Evolutionary conservation across 1,140 invertebrate genomes (phyloP), one percentile per base, ranked within the genome.

Genomic region (Drosophila ananassae): DNA sequence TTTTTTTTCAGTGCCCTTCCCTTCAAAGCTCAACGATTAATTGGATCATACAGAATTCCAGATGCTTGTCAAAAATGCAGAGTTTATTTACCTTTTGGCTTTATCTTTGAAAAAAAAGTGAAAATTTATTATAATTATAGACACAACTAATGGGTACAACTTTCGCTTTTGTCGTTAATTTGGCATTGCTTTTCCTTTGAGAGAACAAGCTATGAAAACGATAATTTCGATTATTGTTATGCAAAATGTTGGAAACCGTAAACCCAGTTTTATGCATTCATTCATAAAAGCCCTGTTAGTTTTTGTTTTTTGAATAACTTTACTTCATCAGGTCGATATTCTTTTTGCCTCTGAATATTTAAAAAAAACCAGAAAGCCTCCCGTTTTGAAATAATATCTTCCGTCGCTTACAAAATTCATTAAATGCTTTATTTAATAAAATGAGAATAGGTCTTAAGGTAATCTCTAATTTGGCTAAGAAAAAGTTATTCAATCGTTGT

Each of bases 91-190:
- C 59, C 34, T 52, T 22, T 30, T 12, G 12, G 10, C 41, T 41
- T 39, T 50, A 61, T 30, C 57, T 30, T 59, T 25, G 17, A 21
- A 47, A 56, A 63, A 68, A 75, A 75, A 67, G 73, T 75, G 55
- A 67, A 76, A 76, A 67, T 76, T 24, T 37, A 30, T 48, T 75
- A 58, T 76, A 68, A 76, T 76, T 76, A 53, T 58, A 34, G 37
- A 73, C 32, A 62, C 63, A 63, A 24, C 32, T 76, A 68, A 76
- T 76, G 72, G 73, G 55, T 51, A 76, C 62, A 61, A 76, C 73
- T 76, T 76, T 76, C 73, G 73, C 52, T 76, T 41, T 34, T 58
- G 62, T 54, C 57, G 73, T 56, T 52, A 69, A 69, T 57, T 69
- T 69, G 64, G 51, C 66, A 69, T 56, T 69, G 63, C 63, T 69